These are phyloP conservation scores for Micrasema longulum DNA, from an alignment of 1,140 invertebrate species.

Conservation along the genomic window DNA sequence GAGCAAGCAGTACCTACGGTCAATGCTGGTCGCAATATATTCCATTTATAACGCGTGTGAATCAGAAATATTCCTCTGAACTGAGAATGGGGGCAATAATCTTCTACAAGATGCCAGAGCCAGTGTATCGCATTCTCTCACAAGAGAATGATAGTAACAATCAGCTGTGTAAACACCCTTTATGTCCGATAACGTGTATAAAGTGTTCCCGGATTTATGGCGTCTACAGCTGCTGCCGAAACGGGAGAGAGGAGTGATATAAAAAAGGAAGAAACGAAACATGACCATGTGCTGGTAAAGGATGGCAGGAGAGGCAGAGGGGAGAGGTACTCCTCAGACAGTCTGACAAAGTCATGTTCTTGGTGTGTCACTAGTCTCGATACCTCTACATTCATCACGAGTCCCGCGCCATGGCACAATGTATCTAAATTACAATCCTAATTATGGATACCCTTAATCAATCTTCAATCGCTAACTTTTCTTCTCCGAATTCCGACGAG, in stretches of 20 bases:
- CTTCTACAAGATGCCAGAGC: no score
- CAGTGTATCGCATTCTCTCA: neutral
- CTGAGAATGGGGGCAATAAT: no score
- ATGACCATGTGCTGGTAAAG: slow-evolving; percentile 3
- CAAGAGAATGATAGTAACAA: no score
- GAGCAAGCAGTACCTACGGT: no score
- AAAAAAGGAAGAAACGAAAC: slow-evolving; percentile 12
- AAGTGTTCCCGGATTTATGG: neutral
- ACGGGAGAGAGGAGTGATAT: slow-evolving; percentile 1
- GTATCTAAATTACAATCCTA: neutral
- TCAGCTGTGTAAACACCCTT: slow-evolving; percentile 19
- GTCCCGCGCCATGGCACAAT: neutral
- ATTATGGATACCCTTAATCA: slow-evolving; percentile 4
- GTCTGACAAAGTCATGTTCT: neutral
- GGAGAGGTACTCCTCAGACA: slow-evolving; percentile 13
- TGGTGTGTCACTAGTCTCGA: neutral
- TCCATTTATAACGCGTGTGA: no score
- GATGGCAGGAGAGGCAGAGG: neutral
- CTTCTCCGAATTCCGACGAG: slow-evolving; percentile 6
- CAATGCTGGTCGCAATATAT: no score
- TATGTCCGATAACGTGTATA: slow-evolving; percentile 17
- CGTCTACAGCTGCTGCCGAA: neutral
- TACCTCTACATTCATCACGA: neutral
- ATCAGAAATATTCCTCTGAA: no score
- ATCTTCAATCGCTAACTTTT: neutral